These are phyloP conservation scores for Phoxinus phoxinus DNA, from an alignment of 2,113 vertebrate genomes.

Conservation along the genomic window DNA sequence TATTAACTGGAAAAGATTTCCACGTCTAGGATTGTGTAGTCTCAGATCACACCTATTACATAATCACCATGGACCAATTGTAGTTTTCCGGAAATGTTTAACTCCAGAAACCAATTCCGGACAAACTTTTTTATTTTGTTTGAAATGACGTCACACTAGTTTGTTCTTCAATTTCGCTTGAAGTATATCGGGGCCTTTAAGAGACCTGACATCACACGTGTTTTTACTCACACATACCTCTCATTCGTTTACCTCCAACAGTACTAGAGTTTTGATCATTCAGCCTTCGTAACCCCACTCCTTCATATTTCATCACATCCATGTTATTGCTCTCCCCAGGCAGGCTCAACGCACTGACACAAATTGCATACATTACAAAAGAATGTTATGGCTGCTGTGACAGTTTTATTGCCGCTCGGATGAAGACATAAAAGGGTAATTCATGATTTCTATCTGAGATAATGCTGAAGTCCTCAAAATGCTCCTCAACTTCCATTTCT, in stretches of 20 bases:
- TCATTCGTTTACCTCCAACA: not conserved
- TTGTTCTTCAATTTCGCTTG: no score
- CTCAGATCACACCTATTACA: no score
- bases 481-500: constrained; percentile 31
- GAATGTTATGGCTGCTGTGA: constrained; percentile 45
- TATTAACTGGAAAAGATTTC: no score
- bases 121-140: no score
- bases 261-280: not conserved
- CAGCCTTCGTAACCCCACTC: not conserved
- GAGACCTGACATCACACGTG: not conserved
- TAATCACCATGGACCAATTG: no score
- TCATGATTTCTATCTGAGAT: constrained; percentile 31
- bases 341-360: constrained; percentile 36
- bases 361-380: constrained; percentile 38
- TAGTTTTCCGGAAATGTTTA: no score
- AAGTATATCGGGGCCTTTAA: not conserved
- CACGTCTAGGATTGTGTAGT: no score
- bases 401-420: constrained; percentile 36
- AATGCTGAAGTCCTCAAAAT: constrained; percentile 35
- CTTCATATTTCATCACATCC: constrained; percentile 51
- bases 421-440: constrained; percentile 34
- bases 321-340: constrained; percentile 36
- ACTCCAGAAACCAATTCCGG: no score
- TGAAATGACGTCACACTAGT: no score
- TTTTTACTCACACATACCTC: not conserved